Evolutionary conservation across 2,113 vertebrate species (phyloP).

Genomic region (Gadus macrocephalus): DNA sequence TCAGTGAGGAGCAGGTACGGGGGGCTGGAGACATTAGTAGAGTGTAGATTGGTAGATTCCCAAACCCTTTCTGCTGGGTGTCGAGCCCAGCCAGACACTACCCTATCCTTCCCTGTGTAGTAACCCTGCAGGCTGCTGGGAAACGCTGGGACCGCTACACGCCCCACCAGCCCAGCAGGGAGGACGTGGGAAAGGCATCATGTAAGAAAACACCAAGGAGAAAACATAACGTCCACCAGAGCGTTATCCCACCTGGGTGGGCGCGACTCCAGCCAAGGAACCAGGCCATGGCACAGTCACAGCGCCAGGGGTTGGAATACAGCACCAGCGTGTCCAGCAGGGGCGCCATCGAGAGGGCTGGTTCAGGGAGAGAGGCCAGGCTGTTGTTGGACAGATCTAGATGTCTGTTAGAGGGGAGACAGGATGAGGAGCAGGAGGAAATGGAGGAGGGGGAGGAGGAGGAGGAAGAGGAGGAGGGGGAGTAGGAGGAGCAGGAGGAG

Average conservation of each 20-base stretch:
- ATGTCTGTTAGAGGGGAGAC: conserved; percentile 60
- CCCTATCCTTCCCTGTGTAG: no score
- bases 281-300: conserved; percentile 83
- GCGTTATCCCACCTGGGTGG: conserved; percentile 71
- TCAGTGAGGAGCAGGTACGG: no score
- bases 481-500: no score
- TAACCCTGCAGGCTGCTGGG: no score
- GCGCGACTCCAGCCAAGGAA: conserved; percentile 75
- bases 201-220: not conserved
- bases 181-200: not conserved
- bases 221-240: not conserved
- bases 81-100: no score
- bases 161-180: not conserved
- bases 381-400: conserved; percentile 88
- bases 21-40: no score
- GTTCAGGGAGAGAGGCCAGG: conserved; percentile 70
- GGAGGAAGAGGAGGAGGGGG: not conserved
- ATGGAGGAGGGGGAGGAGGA: not conserved
- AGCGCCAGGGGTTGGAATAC: conserved; percentile 87
- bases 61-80: no score
- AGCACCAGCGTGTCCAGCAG: conserved; percentile 85
- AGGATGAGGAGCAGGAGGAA: not conserved
- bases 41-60: no score
- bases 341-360: conserved; percentile 71
- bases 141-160: no score